Conservation (phyloP, 2,888 invertebrate genomes). For the Parapristionchus giblindavisi region DNA sequence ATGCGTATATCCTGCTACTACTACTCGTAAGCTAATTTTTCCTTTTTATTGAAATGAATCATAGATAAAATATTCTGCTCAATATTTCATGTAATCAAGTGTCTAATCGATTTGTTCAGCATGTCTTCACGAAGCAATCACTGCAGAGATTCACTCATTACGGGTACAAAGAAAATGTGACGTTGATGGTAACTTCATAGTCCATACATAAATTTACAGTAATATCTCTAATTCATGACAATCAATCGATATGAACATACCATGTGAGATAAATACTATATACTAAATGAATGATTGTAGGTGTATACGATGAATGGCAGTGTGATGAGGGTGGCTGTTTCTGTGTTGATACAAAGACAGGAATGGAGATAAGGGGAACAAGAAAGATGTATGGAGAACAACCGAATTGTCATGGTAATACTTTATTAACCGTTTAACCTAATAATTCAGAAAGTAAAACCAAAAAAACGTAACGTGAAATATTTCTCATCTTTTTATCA, state of each 20-base stretch:
- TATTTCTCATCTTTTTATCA: no score
- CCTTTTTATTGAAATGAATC: slow-evolving; percentile 18
- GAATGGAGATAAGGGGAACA: slow-evolving; percentile 56
- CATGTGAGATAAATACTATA: background rate
- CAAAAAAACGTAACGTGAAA: no score
- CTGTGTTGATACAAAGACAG: slow-evolving; percentile 60
- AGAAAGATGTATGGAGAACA: slow-evolving; percentile 43
- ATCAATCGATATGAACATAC: background rate
- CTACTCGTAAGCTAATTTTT: slow-evolving; percentile 38
- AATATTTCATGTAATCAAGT: background rate
- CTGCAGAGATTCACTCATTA: slow-evolving; percentile 57
- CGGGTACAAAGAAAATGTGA: slow-evolving; percentile 53
- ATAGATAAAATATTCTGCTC: background rate
- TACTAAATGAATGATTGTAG: background rate
- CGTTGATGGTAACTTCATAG: slow-evolving; percentile 56
- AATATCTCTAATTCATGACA: background rate
- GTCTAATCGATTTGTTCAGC: slow-evolving; percentile 41
- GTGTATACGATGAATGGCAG: slow-evolving; percentile 46
- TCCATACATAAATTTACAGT: background rate
- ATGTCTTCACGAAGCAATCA: slow-evolving; percentile 60
- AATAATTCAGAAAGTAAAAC: no score
- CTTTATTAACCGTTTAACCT: no score
- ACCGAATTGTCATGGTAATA: slow-evolving; percentile 52
- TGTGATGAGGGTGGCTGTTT: slow-evolving; percentile 63
- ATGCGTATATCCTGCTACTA: slow-evolving; percentile 39